Evolutionary conservation across 2,888 invertebrate genomes (phyloP).

Genomic region (Eumerus sabulonum): DNA sequence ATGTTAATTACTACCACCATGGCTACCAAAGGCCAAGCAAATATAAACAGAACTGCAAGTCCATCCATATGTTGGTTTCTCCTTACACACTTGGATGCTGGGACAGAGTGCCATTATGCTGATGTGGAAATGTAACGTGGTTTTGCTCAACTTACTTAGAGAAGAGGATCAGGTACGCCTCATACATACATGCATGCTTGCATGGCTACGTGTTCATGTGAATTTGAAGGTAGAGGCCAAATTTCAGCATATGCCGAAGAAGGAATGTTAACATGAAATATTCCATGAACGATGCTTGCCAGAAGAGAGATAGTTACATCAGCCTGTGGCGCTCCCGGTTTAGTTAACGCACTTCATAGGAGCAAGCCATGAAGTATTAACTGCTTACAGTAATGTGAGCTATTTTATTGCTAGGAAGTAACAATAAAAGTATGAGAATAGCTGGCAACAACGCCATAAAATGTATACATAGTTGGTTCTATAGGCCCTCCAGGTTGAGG

Average conservation of each 20-base stretch:
- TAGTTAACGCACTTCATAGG: no score
- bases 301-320: constrained; percentile 31
- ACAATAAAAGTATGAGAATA: no score
- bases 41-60: not conserved
- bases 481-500: no score
- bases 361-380: no score
- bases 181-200: not conserved
- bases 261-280: constrained; percentile 14
- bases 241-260: not conserved
- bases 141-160: constrained; percentile 14
- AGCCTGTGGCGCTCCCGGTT: no score
- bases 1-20: not conserved
- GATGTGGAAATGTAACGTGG: constrained; percentile 22
- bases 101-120: constrained; percentile 35
- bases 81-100: no score
- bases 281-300: constrained; percentile 32
- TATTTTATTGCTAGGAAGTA: no score
- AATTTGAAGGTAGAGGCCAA: no score
- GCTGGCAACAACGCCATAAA: no score
- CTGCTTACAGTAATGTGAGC: no score
- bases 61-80: constrained; percentile 2
- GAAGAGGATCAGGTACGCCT: no score
- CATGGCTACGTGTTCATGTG: not conserved
- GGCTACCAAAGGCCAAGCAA: not conserved
- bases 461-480: no score